Base-by-base conservation (phyloP, 2,888 invertebrate species). In the Apamea epomidion region DNA sequence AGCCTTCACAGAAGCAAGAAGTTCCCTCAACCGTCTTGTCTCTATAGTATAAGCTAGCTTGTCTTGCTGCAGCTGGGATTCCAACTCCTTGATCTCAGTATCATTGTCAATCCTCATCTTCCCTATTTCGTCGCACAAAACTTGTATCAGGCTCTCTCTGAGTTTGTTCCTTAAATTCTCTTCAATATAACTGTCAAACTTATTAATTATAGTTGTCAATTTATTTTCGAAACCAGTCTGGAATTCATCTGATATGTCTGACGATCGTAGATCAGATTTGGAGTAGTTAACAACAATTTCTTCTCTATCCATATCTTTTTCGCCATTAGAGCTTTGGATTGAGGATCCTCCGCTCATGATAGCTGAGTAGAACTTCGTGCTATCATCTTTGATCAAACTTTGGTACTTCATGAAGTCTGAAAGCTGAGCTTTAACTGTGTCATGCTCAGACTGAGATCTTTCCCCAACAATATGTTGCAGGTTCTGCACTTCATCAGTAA, bases 401-500 rank as follows among this genome's bases (percentile, higher is more conserved):
- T 97, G 95, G 83, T 97, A 97, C 84, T 97, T 97, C 1, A 95
- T 91, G 69, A 95, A 96, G 89, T 97, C 97, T 0, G 97, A 97
- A 1, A 97, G 87, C 84, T 97, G 97, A 4, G 92, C 95, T 87
- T 95, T 96, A 42, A 96, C 88, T 0, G 96, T 96, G 81, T 97
- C 96, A 77, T 95, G 94, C 7, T 96, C 96, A 0, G 95, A 94
- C 0, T 93, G 91, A 3, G 95, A 93, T 10, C 91, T 90, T 78
- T 96, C 96, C 0, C 93, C 94, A 18, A 95, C 91, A 2, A 93
- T 83, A 67, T 96, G 95, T 84, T 96, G 96, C 32, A 98, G 90
- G 64, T 95, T 93, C 25, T 97, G 97, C 25, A 98, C 96, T 93
- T 98, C 98, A 18, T 95, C 95, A 0, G 97, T 96, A 29, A 98